Base-by-base conservation (phyloP, 2,888 invertebrate genomes). In the Apotomis betuletana region DNA sequence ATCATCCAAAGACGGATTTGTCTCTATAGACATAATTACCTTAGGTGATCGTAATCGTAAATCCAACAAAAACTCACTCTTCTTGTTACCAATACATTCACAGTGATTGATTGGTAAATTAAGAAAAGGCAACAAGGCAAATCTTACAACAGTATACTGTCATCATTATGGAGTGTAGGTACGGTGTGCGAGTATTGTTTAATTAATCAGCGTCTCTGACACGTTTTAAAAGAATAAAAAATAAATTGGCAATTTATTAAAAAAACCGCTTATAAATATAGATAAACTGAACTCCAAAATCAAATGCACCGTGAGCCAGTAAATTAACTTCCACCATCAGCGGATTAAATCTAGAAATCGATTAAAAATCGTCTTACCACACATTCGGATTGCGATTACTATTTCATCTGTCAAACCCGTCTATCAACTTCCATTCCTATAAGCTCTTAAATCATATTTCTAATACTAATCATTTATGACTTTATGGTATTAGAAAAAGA, bases 261-360 rank as follows among this genome's bases (percentile, higher is more conserved):
- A 12, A n/a, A 55, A 44, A 27, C 27, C 12, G 44, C 6, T 4
- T 8, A 1, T 5, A 13, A 38, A 10, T 69, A 13, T 27, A 27
- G n/a, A n/a, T 4, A 38, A 44, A 5, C 38, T 15, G 72, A 63
- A 15, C 72, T 38, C 52, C n/a, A 72, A 72, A 68, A 57, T 51
- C 44, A 60, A 70, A 67, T 60, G 62, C 58, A 38, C 67, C 67
- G 49, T 44, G 59, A 68, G 58, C 59, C 60, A 72, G 62, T 55
- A 79, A 80, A 80, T 77, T 80, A 76, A 76, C 79, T 81, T 78
- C 79, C 82, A 81, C 70, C 62, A 57, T 65, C 71, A 70, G 79
- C 67, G 76, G 79, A 81, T 81, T 78, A 78, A 80, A 80, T 78
- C 81, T 69, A 78, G 80, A 77, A 73, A 70, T 70, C 74, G 67